Evolutionary conservation across 2,888 invertebrate species (phyloP).

Genomic region (Drosophila tripunctata): DNA sequence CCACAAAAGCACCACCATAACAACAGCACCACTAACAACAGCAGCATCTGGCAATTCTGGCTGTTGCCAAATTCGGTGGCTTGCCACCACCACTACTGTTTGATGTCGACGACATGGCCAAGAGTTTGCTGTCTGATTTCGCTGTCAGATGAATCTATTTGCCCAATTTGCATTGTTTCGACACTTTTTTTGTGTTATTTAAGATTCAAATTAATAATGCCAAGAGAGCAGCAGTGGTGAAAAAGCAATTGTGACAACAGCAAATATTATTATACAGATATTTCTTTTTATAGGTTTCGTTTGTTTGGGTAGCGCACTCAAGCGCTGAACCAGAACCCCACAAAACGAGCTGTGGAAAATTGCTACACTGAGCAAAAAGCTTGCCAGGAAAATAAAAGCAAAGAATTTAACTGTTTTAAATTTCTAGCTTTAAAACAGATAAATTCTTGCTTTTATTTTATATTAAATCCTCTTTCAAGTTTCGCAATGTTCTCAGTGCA

Average conservation of each 20-base stretch:
- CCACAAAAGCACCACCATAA: constrained; percentile 22
- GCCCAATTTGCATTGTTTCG: constrained; percentile 45
- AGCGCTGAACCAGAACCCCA: constrained; percentile 60
- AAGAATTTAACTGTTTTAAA: no score
- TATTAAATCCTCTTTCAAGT: no score
- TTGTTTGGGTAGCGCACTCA: constrained; percentile 14
- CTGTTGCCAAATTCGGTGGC: constrained; percentile 60
- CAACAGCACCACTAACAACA: constrained; percentile 5
- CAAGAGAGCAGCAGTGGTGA: neutral
- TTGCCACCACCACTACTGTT: constrained; percentile 75
- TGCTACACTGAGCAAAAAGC: constrained; percentile 9
- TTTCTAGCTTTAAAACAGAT: no score
- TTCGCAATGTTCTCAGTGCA: constrained; percentile 1
- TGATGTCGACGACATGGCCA: constrained; percentile 40
- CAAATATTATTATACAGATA: constrained; percentile 11
- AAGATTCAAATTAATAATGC: constrained; percentile 29
- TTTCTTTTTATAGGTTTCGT: neutral
- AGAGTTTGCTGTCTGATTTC: constrained; percentile 16
- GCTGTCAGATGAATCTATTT: constrained; percentile 28
- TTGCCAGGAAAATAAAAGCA: no score
- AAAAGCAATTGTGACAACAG: constrained; percentile 20
- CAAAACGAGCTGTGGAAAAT: constrained; percentile 1
- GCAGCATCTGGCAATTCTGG: constrained; percentile 38
- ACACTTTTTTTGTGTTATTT: constrained; percentile 3
- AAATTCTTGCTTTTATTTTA: no score